These are phyloP conservation scores for Synanthedon myopaeformis DNA, from an alignment of 2,888 invertebrate species.

Conservation along the genomic window DNA sequence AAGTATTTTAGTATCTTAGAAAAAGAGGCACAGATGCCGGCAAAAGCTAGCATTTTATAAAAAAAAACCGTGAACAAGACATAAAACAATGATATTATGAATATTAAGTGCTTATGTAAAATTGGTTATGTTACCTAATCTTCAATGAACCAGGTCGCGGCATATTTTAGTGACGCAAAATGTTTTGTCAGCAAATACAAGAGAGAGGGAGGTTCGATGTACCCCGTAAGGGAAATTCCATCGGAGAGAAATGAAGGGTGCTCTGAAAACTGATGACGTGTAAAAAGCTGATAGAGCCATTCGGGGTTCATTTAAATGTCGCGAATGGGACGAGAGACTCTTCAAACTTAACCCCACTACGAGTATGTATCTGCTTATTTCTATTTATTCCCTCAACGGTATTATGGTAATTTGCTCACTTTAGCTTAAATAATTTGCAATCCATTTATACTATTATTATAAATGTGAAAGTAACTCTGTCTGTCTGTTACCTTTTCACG, in stretches of 20 bases:
- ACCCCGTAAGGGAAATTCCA: conserved; percentile 32
- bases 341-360: conserved; percentile 10
- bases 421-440: too few species aligned
- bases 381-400: conserved; percentile 8
- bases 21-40: too few species aligned
- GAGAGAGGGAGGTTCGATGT: conserved; percentile 17
- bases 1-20: too few species aligned
- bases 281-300: conserved; percentile 56
- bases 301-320: conserved; percentile 52
- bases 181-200: conserved; percentile 35
- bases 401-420: too few species aligned
- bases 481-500: too few species aligned
- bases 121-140: not conserved
- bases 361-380: conserved; percentile 17
- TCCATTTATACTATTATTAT: too few species aligned
- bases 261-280: conserved; percentile 59
- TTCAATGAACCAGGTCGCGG: conserved; percentile 6
- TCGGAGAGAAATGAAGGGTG: conserved; percentile 49
- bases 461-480: too few species aligned
- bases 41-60: too few species aligned
- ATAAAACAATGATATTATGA: too few species aligned
- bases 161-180: conserved; percentile 29
- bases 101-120: not conserved
- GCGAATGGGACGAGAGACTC: conserved; percentile 38
- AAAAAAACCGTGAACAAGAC: too few species aligned